A percentile compares a stretch with the other conserved stretches of the same genome.
Conservation (phyloP, 2,113 vertebrate genomes). For the Columba janthina region DNA sequence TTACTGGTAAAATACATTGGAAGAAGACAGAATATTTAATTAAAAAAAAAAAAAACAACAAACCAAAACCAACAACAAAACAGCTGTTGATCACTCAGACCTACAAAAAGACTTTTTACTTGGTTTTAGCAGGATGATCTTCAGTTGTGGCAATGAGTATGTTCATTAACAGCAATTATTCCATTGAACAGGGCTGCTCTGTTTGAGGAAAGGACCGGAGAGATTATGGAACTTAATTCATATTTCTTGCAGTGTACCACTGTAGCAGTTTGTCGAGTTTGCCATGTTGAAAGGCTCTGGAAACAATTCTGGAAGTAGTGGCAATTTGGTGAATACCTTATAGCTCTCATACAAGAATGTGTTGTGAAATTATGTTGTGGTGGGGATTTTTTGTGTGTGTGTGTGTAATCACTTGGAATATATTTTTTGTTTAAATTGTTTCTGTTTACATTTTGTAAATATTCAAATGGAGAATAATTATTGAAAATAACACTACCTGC, state of each 20-base stretch:
- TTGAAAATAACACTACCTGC: neutral
- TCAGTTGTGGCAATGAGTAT: neutral
- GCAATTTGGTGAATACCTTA: neutral
- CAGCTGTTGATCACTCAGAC: neutral
- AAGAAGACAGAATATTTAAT: neutral
- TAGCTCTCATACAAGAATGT: neutral
- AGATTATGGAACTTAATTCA: fast-evolving
- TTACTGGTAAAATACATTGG: neutral
- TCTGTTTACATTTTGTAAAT: neutral
- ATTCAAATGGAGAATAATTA: neutral
- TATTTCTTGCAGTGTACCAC: neutral
- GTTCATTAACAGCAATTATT: neutral
- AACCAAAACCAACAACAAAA: too few species aligned
- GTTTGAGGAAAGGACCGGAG: neutral
- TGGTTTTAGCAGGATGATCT: neutral
- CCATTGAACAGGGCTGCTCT: neutral
- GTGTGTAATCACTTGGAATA: neutral
- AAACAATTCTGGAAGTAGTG: neutral
- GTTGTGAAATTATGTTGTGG: neutral
- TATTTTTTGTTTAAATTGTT: neutral
- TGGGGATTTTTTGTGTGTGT: too few species aligned
- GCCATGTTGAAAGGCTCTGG: neutral
- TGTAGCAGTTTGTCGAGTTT: neutral
- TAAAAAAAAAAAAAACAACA: too few species aligned
- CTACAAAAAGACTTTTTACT: neutral